Conservation (phyloP, 2,888 invertebrate species). For the Minunthozetes semirufus region DNA sequence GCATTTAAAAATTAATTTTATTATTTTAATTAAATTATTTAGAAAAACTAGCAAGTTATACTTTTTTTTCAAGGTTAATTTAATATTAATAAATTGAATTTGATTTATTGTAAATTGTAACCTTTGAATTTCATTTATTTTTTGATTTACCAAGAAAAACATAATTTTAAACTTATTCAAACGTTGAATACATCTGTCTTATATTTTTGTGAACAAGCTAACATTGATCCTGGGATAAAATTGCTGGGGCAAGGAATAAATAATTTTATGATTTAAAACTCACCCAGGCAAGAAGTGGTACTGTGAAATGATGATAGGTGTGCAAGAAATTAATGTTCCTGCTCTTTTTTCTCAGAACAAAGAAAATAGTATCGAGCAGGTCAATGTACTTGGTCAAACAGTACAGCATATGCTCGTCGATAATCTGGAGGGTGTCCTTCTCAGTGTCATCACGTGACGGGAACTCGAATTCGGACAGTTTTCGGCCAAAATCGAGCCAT, state of each 20-base stretch:
- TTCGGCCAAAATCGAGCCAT: conserved; percentile 17
- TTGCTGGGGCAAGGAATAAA: background rate
- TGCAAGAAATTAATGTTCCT: conserved; percentile 27
- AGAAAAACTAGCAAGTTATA: too few relatives aligned
- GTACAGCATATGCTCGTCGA: background rate
- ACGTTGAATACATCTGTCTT: too few relatives aligned
- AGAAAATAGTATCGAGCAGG: conserved; percentile 31
- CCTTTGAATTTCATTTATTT: too few relatives aligned
- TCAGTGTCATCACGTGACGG: background rate
- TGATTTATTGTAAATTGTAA: too few relatives aligned
- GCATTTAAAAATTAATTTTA: too few relatives aligned
- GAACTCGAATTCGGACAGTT: conserved; percentile 26
- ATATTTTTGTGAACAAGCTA: too few relatives aligned
- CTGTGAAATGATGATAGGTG: conserved; percentile 31
- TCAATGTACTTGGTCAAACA: conserved; percentile 19
- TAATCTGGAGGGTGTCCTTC: background rate
- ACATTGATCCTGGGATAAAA: too few relatives aligned
- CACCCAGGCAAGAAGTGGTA: conserved; percentile 26
- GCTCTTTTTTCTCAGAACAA: conserved; percentile 32
- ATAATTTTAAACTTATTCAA: too few relatives aligned
- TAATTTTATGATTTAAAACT: background rate
- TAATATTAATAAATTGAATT: too few relatives aligned
- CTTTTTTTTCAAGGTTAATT: too few relatives aligned
- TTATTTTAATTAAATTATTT: too few relatives aligned
- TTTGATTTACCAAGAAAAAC: too few relatives aligned